Evolutionary conservation across 1,140 invertebrate genomes (phyloP), one percentile per base, ranked within the genome.

Genomic region (Pentalonia nigronervosa): DNA sequence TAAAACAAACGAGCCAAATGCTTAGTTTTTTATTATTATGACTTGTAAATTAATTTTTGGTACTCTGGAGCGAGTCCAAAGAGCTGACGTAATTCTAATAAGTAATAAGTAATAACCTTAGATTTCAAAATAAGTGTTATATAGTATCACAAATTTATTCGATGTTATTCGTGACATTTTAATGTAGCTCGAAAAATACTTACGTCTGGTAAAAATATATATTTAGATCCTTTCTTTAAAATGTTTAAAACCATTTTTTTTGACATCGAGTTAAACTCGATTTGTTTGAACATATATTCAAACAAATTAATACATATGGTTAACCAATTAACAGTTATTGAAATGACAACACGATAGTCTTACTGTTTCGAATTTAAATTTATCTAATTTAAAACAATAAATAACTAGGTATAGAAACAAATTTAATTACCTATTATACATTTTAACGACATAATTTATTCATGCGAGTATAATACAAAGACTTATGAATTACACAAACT

Each of bases 1-100:
- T 76, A 45, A 41, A 81, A 91, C 60, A 34, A 91, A 76, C n/a
- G 88, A 89, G 48, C 34, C 88, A 89, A 56, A 56, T 56, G 50
- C 34, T 89, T 41, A 1, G n/a, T 50, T 56, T 41, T 56, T 89
- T 56, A 56, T 56, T 53, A 56, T 89, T 89, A 56, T 87, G 45
- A 48, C 86, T 36, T 34, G 34, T 56, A 41, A 89, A 89, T 89
- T 53, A 89, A 76, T 91, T 91, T 67, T 76, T 67, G 41, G 14
- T 20, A 20, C 53, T 8, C 14, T 91, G 60, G 60, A 91, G 2
- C 67, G 8, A 56, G 34, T 89, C 88, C 88, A 89, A 41, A 56
- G n/a, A 34, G 9, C 21, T 50, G 48, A 53, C 87, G 7, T 53
- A 89, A 50, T 89, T 53, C 87, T 23, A 47, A 84, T 84, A 84